phyloP scores from a whole-genome alignment of 1,140 invertebrate species.

The Plectrocnemia conspersa region DNA sequence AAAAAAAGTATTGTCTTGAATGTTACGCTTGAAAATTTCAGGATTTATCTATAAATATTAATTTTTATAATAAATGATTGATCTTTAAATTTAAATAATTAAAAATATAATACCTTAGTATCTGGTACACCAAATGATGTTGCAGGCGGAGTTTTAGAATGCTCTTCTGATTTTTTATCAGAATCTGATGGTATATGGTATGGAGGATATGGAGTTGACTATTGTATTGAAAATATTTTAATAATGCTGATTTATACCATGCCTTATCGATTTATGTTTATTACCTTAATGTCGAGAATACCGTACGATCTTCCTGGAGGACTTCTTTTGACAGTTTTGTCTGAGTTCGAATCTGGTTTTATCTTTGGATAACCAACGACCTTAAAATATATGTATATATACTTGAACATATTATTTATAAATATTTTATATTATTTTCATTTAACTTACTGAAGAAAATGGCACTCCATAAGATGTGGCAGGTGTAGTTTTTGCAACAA shows the following conservation, averaged over 20 bases:
- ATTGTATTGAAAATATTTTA: background rate
- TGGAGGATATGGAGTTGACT: slow-evolving; percentile 8
- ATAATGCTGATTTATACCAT: background rate
- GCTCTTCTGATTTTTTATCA: background rate
- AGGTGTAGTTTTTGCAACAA: background rate
- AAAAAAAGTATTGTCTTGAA: background rate
- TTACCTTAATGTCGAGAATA: too few relatives aligned
- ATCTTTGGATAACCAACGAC: too few relatives aligned
- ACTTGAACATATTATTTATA: background rate
- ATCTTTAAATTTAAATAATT: background rate
- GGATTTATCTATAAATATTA: background rate
- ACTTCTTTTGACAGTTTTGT: too few relatives aligned
- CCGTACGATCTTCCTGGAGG: too few relatives aligned
- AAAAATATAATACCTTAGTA: slow-evolving; percentile 10
- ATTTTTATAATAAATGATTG: background rate
- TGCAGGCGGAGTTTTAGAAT: slow-evolving; percentile 15
- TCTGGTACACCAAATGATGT: slow-evolving; percentile 28
- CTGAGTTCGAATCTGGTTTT: too few relatives aligned
- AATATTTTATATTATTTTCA: background rate
- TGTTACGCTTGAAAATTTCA: slow-evolving; percentile 2
- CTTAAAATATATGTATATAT: slow-evolving; percentile 1
- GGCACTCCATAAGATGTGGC: slow-evolving; percentile 6
- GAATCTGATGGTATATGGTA: slow-evolving; percentile 3
- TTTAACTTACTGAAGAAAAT: slow-evolving; percentile 6
- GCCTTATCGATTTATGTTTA: too few relatives aligned